Conservation (phyloP, 2,797 vertebrate species). For the Pogoniulus pusillus region DNA sequence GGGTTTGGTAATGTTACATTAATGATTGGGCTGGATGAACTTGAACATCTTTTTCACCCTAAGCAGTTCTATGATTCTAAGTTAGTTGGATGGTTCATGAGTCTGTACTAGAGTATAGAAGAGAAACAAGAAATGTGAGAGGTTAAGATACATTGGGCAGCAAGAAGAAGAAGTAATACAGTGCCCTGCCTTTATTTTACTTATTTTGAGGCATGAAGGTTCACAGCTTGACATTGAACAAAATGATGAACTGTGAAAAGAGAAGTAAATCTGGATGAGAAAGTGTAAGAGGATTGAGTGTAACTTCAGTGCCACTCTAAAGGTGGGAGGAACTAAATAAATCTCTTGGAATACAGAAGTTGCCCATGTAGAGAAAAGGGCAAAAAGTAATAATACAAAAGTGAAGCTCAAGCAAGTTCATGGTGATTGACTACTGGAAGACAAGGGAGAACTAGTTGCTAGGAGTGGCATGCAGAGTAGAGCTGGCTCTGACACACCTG, state of each 20-base stretch:
- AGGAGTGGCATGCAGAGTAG: neutral
- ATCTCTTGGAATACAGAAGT: neutral
- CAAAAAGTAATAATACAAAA: neutral
- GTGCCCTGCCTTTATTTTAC: neutral
- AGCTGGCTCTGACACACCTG: neutral
- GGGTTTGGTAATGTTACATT: too few species aligned
- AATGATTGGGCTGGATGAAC: too few species aligned
- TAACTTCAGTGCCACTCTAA: neutral
- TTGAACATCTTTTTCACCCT: too few species aligned
- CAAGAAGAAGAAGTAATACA: neutral
- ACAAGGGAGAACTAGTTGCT: neutral
- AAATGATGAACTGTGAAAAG: neutral
- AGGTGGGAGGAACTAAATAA: neutral
- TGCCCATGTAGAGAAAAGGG: neutral
- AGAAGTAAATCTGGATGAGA: neutral
- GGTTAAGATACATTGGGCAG: neutral
- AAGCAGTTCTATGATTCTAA: neutral
- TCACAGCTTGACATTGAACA: neutral
- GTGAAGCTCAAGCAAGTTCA: neutral
- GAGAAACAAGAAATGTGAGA: neutral
- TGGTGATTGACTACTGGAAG: neutral
- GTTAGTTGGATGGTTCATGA: neutral
- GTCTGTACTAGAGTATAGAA: neutral
- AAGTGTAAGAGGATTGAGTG: rapidly evolving
- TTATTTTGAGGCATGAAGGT: neutral